A percentile compares a stretch with the other conserved stretches of the same genome.
These are phyloP conservation scores for Herpetotheres cachinnans DNA, from an alignment of 2,113 vertebrate species.

Conservation along the genomic window DNA sequence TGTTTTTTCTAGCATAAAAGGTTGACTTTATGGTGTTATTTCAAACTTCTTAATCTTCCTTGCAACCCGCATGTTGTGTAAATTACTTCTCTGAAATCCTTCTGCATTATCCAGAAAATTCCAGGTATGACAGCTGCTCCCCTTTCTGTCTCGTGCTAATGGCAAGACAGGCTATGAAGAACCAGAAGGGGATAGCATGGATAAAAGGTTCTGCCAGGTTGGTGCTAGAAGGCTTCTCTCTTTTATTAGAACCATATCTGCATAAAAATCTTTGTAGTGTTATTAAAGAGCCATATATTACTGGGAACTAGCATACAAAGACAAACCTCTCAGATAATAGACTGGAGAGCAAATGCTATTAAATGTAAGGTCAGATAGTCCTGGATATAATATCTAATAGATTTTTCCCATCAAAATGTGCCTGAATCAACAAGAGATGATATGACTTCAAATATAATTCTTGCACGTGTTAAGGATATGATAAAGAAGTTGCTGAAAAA, in stretches of 20 bases:
- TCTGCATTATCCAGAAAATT: not conserved
- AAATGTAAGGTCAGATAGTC: not conserved
- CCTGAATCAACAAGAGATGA: not conserved
- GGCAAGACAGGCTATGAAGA: not conserved
- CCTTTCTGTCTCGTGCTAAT: not conserved
- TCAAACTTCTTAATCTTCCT: not conserved
- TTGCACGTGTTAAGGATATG: not conserved
- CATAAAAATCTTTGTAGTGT: not conserved
- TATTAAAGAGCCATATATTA: not conserved
- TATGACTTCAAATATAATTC: not conserved
- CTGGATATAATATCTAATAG: not conserved
- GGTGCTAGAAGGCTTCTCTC: not conserved
- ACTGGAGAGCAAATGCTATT: not conserved
- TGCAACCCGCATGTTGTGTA: not conserved
- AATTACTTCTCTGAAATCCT: not conserved
- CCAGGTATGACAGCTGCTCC: not conserved
- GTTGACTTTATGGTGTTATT: not conserved
- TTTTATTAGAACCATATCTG: not conserved
- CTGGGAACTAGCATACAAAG: not conserved
- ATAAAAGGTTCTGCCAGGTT: not conserved
- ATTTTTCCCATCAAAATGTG: slow-evolving; percentile 10
- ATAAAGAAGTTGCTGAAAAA: slow-evolving; percentile 3
- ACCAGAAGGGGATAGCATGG: not conserved
- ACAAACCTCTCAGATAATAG: not conserved
- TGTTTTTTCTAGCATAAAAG: not conserved